These are phyloP conservation scores for Galleria mellonella DNA, from an alignment of 1,140 invertebrate species.

Conservation along the genomic window DNA sequence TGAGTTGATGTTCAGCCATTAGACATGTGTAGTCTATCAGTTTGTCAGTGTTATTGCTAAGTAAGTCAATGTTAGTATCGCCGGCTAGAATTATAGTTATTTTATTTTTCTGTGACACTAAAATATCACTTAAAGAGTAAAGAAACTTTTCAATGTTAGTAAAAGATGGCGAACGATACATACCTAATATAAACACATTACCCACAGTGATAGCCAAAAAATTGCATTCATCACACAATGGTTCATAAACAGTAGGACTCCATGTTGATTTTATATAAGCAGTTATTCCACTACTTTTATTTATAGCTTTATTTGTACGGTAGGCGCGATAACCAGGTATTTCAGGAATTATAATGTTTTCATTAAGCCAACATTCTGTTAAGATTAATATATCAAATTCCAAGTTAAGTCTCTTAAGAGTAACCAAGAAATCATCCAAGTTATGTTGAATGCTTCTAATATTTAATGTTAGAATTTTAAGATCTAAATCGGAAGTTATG, in stretches of 20 bases:
- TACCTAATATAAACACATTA: neutral
- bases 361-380: conserved; percentile 9
- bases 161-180: conserved; percentile 11
- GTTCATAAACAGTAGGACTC: neutral
- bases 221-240: neutral
- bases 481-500: neutral
- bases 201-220: conserved; percentile 1
- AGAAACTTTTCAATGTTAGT: conserved; percentile 1
- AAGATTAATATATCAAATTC: conserved; percentile 7
- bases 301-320: conserved; percentile 2
- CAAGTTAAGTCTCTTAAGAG: neutral
- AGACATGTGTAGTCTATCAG: too few species aligned
- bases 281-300: conserved; percentile 7
- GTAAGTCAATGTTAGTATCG: too few species aligned
- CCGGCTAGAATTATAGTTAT: too few species aligned
- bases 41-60: too few species aligned
- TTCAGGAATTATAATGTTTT: neutral
- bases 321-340: conserved; percentile 3
- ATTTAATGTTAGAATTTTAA: conserved; percentile 8
- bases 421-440: conserved; percentile 4
- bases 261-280: conserved; percentile 3
- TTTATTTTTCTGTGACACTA: too few species aligned
- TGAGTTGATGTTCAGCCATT: too few species aligned
- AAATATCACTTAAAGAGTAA: too few species aligned
- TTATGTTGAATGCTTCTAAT: conserved; percentile 10